These are phyloP conservation scores for Oceanodroma tethys DNA, from an alignment of 2,113 vertebrate genomes.

Conservation along the genomic window DNA sequence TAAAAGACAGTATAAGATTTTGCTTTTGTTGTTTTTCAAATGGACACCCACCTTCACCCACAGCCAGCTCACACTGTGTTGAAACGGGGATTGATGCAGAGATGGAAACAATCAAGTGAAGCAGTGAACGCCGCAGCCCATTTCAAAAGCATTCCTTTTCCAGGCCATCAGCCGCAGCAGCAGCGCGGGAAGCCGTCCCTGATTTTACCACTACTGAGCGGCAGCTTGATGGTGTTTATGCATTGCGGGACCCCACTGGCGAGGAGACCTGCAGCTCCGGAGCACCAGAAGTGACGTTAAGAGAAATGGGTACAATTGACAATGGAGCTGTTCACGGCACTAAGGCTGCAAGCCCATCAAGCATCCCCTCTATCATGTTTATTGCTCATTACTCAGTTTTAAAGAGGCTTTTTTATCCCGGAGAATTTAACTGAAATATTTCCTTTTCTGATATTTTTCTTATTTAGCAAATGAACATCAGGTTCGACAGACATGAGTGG, in stretches of 20 bases:
- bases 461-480: neutral
- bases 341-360: neutral
- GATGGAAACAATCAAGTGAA: slow-evolving; percentile 46
- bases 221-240: slow-evolving; percentile 48
- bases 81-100: neutral
- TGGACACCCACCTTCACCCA: neutral
- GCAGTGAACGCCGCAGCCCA: neutral
- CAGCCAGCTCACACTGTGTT: neutral
- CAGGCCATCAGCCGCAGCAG: slow-evolving; percentile 13
- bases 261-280: neutral
- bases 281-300: neutral
- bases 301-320: slow-evolving; percentile 22
- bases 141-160: slow-evolving; percentile 61
- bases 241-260: neutral
- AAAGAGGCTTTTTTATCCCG: neutral
- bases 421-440: slow-evolving; percentile 8
- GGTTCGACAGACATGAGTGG: neutral
- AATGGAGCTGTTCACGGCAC: neutral
- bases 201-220: neutral
- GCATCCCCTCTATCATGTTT: neutral
- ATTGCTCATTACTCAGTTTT: slow-evolving; percentile 11
- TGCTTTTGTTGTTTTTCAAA: neutral
- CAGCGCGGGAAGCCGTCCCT: neutral
- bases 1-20: neutral
- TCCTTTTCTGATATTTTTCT: neutral